These are phyloP conservation scores for Oncorhynchus kisutch DNA, from an alignment of 2,113 vertebrate genomes.

Conservation along the genomic window DNA sequence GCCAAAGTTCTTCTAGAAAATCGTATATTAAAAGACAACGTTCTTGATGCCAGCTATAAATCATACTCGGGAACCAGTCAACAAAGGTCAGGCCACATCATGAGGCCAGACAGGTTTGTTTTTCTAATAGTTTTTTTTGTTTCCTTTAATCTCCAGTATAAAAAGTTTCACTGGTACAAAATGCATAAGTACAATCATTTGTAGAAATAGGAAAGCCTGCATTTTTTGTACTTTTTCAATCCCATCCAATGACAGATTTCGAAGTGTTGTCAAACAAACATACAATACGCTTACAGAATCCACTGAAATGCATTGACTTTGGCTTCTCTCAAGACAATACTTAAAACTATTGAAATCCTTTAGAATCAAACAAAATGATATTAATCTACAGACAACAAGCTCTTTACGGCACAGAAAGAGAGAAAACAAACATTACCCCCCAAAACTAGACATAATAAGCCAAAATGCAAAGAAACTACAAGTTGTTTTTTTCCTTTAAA, in stretches of 20 bases:
- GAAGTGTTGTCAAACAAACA: slow-evolving; percentile 96
- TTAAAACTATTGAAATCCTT: slow-evolving; percentile 85
- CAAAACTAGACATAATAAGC: slow-evolving; percentile 92
- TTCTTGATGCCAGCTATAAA: slow-evolving; percentile 87
- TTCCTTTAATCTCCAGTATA: slow-evolving; percentile 99
- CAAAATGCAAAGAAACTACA: slow-evolving; percentile 98
- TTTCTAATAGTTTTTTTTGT: slow-evolving; percentile 70
- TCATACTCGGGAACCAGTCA: slow-evolving; percentile 93
- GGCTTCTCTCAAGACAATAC: slow-evolving; percentile 99
- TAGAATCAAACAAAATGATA: slow-evolving; percentile 86
- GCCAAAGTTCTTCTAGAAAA: slow-evolving; percentile 94
- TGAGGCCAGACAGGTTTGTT: slow-evolving; percentile 90
- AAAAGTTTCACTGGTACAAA: slow-evolving; percentile 99
- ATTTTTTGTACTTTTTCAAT: slow-evolving; percentile 92
- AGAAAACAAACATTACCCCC: slow-evolving; percentile 79
- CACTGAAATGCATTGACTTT: slow-evolving; percentile 99
- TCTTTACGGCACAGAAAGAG: slow-evolving; percentile 87
- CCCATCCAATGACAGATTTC: slow-evolving; percentile 97
- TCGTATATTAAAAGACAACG: slow-evolving; percentile 91
- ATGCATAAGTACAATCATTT: slow-evolving; percentile 99
- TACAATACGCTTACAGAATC: slow-evolving; percentile 97
- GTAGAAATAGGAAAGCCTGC: slow-evolving; percentile 99
- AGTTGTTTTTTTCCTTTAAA: slow-evolving; percentile 74
- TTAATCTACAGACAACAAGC: slow-evolving; percentile 96
- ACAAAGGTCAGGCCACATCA: slow-evolving; percentile 82